Base-by-base conservation (phyloP, 2,888 invertebrate genomes). In the Cephus pygmeus region DNA sequence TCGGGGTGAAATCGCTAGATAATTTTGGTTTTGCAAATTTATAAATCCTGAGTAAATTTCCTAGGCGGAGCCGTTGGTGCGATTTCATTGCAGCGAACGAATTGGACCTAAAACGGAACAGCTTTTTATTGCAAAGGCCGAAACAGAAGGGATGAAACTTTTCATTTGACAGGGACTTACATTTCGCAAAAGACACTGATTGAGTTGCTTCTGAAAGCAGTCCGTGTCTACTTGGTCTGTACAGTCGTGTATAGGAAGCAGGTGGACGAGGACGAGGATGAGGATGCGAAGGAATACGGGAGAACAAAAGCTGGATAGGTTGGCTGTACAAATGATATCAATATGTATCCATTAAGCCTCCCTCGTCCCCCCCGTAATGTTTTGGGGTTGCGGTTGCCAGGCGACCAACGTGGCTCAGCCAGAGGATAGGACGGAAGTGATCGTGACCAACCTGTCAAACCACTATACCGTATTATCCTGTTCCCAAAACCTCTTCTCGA, bases 301-400 rank as follows among this genome's bases (percentile, higher is more conserved):
- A 12, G 15, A 34, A 73, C 12, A 73, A 73, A 35, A 68, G 73
- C 35, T 68, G 76, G 30, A 79, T 69, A 34, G 68, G 69, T 35
- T 73, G 75, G 73, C 40, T 82, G 85, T 87, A 85, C 86, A 86
- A 89, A 88, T 87, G 87, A 87, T 88, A 88, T 89, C 87, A 87
- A 89, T 88, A 89, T 89, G 87, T 88, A 89, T 87, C 88, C 88
- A 88, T 88, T 88, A 87, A 86, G 85, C 79, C 75, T 82, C 80
- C 83, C 83, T 82, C 80, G 81, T 31, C 31, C 79, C 79, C 79
- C 79, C 81, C 73, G 80, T 83, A 81, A 77, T 79, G 80, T 82
- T 82, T 79, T 69, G 80, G 80, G 83, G 81, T 81, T 84, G 85
- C 79, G 85, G 85, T 85, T 86, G 86, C 86, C 81, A 85, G 77